Evolutionary conservation across 2,888 invertebrate genomes (phyloP).

Genomic region (Leptinotarsa tumamoca): DNA sequence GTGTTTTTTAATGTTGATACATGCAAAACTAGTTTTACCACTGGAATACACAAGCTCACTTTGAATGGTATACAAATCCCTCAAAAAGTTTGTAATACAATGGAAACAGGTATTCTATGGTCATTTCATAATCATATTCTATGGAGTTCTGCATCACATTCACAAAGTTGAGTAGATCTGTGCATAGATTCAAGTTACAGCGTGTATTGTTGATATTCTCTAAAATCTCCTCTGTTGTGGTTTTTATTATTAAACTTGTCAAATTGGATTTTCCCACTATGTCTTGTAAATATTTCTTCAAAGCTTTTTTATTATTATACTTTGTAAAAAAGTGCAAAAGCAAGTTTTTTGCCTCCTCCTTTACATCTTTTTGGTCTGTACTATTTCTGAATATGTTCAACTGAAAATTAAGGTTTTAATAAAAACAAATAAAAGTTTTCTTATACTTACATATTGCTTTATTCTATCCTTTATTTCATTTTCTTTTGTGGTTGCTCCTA

Average conservation of each 20-base stretch:
- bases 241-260: conserved; percentile 44
- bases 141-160: conserved; percentile 47
- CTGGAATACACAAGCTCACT: conserved; percentile 43
- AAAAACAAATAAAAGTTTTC: not conserved
- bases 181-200: conserved; percentile 49
- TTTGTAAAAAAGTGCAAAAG: conserved; percentile 51
- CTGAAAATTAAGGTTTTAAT: conserved; percentile 33
- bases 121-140: conserved; percentile 46
- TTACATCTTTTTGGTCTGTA: conserved; percentile 61
- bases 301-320: conserved; percentile 49
- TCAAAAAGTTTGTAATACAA: conserved; percentile 52
- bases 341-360: conserved; percentile 61
- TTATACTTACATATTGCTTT: conserved; percentile 44
- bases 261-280: conserved; percentile 46
- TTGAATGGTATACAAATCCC: conserved; percentile 48
- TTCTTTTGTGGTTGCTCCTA: conserved; percentile 38
- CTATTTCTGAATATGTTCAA: conserved; percentile 38
- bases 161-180: conserved; percentile 52
- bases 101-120: conserved; percentile 51
- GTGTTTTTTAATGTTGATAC: too few relatives aligned
- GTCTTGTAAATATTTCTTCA: conserved; percentile 53
- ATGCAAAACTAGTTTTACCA: too few relatives aligned
- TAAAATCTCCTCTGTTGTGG: conserved; percentile 41
- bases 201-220: conserved; percentile 44
- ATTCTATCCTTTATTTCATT: conserved; percentile 40